Percentiles rank a stretch among this genome's conserved stretches.
Conservation (phyloP, 2,888 invertebrate species). For the Epicampocera succincta region DNA sequence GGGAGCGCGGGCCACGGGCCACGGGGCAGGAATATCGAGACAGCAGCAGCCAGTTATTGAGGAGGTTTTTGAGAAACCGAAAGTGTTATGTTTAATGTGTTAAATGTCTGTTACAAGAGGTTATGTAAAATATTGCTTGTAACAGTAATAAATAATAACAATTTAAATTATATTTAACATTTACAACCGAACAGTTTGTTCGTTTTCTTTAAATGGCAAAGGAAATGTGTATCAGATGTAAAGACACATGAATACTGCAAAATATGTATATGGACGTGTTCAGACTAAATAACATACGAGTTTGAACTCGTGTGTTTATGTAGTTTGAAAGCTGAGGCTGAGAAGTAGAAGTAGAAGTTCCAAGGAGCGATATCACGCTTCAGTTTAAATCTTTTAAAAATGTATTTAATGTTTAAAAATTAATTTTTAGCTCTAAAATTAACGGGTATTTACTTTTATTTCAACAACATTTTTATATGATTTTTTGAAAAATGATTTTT, state of each 20-base stretch:
- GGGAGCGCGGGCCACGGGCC: background rate
- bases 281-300: no score
- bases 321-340: no score
- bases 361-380: no score
- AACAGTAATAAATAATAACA: constrained; percentile 70
- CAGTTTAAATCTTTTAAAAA: no score
- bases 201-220: constrained; percentile 4
- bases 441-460: no score
- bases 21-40: background rate
- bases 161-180: constrained; percentile 69
- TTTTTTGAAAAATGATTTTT: no score
- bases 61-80: constrained; percentile 55
- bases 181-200: constrained; percentile 58
- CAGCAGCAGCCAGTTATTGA: constrained; percentile 36
- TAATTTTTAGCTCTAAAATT: no score
- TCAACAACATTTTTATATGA: no score
- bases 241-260: background rate
- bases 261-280: no score
- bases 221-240: constrained; percentile 18
- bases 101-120: constrained; percentile 70
- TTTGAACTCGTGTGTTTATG: no score
- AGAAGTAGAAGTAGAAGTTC: no score
- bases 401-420: no score
- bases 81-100: constrained; percentile 70
- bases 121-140: constrained; percentile 69